These are phyloP conservation scores for Crypturellus tataupa DNA, from an alignment of 2,797 vertebrate species.

Conservation along the genomic window DNA sequence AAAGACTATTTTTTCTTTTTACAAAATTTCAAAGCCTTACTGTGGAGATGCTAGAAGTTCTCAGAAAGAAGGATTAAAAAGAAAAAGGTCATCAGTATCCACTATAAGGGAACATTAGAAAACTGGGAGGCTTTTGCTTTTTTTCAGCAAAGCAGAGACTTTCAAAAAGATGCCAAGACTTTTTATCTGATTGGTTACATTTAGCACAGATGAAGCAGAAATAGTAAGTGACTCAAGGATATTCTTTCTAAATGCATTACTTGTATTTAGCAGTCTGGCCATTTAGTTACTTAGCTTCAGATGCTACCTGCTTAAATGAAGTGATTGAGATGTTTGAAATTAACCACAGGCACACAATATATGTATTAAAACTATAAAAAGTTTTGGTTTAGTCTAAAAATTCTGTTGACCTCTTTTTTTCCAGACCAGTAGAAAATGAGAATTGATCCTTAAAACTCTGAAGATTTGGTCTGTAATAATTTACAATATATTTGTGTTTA, in stretches of 20 bases:
- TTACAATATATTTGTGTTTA: neutral
- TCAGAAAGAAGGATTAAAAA: neutral
- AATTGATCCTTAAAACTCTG: neutral
- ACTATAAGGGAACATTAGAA: neutral
- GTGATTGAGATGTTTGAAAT: neutral
- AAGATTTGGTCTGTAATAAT: neutral
- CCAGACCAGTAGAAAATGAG: neutral
- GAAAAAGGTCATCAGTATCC: neutral
- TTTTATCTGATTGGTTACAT: neutral
- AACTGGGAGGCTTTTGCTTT: neutral
- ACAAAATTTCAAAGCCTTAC: neutral
- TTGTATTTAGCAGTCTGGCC: neutral
- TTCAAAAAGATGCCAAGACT: neutral
- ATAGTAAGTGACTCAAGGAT: neutral
- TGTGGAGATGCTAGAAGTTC: neutral
- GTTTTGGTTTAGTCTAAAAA: neutral
- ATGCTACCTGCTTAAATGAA: neutral
- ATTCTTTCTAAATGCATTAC: neutral
- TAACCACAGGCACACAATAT: rapidly evolving
- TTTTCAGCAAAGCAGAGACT: neutral
- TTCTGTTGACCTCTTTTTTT: neutral
- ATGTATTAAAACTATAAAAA: neutral
- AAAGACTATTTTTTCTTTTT: neutral
- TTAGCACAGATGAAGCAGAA: neutral
- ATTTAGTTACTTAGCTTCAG: neutral